Evolutionary conservation across 2,888 invertebrate species (phyloP).

Genomic region (Philopedon plagiatum): DNA sequence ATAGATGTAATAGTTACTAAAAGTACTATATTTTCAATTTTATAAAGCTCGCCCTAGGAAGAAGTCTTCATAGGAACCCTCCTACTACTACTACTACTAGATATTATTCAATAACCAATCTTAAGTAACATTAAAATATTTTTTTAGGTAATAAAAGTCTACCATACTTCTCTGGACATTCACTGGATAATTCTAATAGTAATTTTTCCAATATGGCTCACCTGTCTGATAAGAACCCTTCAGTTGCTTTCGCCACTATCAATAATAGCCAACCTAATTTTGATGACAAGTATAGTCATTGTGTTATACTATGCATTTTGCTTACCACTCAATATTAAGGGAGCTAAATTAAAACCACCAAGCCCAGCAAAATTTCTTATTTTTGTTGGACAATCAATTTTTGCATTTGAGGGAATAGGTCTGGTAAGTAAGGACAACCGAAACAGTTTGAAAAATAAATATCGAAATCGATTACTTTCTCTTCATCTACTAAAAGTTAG

Average conservation of each 20-base stretch:
- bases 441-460: background rate
- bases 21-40: no score
- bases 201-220: conserved; percentile 35
- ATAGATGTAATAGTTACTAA: no score
- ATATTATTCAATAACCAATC: no score
- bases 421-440: conserved; percentile 21
- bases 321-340: background rate
- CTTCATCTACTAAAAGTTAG: no score
- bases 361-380: conserved; percentile 13
- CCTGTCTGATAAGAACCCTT: conserved; percentile 35
- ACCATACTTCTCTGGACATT: conserved; percentile 21
- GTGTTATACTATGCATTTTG: conserved; percentile 30
- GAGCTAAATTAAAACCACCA: conserved; percentile 4
- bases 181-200: conserved; percentile 29
- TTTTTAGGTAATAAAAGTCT: background rate
- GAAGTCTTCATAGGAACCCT: no score
- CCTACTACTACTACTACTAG: no score
- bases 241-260: conserved; percentile 28
- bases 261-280: conserved; percentile 23
- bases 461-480: background rate
- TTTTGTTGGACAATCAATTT: conserved; percentile 31
- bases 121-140: no score
- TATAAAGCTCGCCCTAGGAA: no score
- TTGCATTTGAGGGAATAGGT: conserved; percentile 38
- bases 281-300: conserved; percentile 23